Base-by-base conservation (phyloP, 1,140 invertebrate genomes). In the Calliphora vicina region DNA sequence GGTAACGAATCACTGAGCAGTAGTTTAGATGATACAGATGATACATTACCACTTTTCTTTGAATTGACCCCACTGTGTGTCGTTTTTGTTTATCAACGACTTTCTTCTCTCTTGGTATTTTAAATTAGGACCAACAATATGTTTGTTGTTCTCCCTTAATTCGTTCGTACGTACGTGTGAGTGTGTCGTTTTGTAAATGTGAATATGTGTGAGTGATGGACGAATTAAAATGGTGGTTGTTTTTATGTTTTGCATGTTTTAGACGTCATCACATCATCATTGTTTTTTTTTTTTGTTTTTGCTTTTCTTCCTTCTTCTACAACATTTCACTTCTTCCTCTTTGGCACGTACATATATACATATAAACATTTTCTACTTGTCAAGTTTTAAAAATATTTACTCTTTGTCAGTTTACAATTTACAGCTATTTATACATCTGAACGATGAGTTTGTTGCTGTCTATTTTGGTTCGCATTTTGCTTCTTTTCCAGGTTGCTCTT, bases 351-450 rank as follows among this genome's bases (percentile, higher is more conserved):
- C 10, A 2, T 8, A 35, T 35, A 2, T 6, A 20, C 6, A 27
- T 35, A 13, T 35, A n/a, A n/a, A n/a, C n/a, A 15, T 76, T 76
- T 17, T 76, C n/a, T 35, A 17, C 15, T 35, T 76, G 17, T 35
- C 73, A 76, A 76, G 73, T 76, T 76, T n/a, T 76, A 76, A 76
- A 76, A 76, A 76, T 76, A 76, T 76, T 76, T 76, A 20, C 35
- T 35, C 50, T n/a, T n/a, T 57, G 50, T 57, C 17, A 57, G 50
- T 57, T n/a, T n/a, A 17, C 1, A 35, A 35, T 35, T 35, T 35
- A 10, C 0, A 2, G 6, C 35, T 35, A 35, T 35, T 5, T 8
- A 35, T 35, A n/a, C n/a, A 15, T 57, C 1, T 57, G 15, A 57
- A 57, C 15, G n/a, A 15, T 17, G 15, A 17, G 15, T 57, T 57